Percentiles rank a stretch among this genome's conserved stretches.
phyloP scores from a whole-genome alignment of 2,888 invertebrate species.

The Stomorhina lunata region DNA sequence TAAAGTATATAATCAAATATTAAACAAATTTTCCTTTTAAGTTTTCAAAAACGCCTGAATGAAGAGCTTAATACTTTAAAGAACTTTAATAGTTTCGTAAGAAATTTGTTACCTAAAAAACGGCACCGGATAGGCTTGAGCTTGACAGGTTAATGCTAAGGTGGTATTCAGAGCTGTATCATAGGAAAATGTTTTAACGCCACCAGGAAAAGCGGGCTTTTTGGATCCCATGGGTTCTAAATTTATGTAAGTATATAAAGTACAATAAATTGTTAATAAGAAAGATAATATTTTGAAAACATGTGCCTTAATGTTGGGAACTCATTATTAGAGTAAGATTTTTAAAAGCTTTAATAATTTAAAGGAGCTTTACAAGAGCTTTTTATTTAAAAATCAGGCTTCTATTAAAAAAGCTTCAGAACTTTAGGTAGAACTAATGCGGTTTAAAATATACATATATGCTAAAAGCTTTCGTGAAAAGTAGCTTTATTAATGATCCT shows the following conservation, averaged over 20 bases:
- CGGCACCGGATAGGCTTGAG: constrained; percentile 86
- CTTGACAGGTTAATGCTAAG: constrained; percentile 83
- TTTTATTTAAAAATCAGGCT: too few species aligned
- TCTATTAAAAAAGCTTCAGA: too few species aligned
- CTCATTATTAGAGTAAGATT: too few species aligned
- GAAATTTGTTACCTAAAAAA: constrained; percentile 82
- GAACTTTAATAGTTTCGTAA: neutral
- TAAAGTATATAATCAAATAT: neutral
- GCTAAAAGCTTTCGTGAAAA: too few species aligned
- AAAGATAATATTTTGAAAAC: neutral
- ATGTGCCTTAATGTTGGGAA: constrained; percentile 7
- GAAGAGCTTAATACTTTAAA: neutral
- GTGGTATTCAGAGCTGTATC: constrained; percentile 70
- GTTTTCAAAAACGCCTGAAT: constrained; percentile 15
- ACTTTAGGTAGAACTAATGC: too few species aligned
- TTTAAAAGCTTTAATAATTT: neutral
- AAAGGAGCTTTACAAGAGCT: too few species aligned
- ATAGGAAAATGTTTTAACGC: constrained; percentile 77
- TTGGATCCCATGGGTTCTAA: constrained; percentile 83
- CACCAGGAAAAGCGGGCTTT: constrained; percentile 81
- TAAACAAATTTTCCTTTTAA: too few species aligned
- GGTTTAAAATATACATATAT: too few species aligned
- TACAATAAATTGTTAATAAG: neutral
- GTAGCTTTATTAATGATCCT: too few species aligned
- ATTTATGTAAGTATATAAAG: neutral